Base-by-base conservation (phyloP, 2,888 invertebrate species). In the Calameuta idolon region DNA sequence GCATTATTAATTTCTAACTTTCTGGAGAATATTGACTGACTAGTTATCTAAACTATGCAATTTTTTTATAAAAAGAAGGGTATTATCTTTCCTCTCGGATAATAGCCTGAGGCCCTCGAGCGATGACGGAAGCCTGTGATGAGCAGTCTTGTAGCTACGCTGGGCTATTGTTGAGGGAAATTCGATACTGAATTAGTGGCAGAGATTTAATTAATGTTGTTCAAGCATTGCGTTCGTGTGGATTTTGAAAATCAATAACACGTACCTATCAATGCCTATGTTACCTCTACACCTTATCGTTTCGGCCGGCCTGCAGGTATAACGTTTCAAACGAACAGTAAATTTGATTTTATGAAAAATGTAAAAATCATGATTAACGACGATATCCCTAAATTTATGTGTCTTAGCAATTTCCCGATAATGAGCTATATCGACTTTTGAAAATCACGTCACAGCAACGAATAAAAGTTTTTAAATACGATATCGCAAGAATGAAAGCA, bases 141-240 rank as follows among this genome's bases (percentile, higher is more conserved):
- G 55, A 23, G 23, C 55, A 55, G 55, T 23, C 5, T 40, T 55
- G 23, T 55, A 55, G 23, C 55, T 77, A 33, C 34, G 71, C 69
- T 69, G 40, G 55, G 71, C 40, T 30, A 75, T 77, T 77, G 75
- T 74, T 69, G 34, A 69, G 71, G 71, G 75, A 77, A 77, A 77
- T 69, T 77, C 71, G 75, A 77, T 77, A 77, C 75, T 75, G 75
- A 77, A 77, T 77, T 77, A 77, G 69, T 75, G 75, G 37, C 69
- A 75, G 74, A 69, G 77, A 77, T 77, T 77, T 75, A 77, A 77
- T 77, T 77, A 77, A 75, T 69, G 69, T 77, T 77, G 40, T 77
- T 69, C 77, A 77, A 75, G 75, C 75, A 77, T 77, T 75, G 77
- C 33, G 69, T 68, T 77, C 75, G 69, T 23, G 5, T 55, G 23